A percentile compares a stretch with the other conserved stretches of the same genome.
Evolutionary conservation across 1,140 invertebrate species (phyloP).

Genomic region (Drosophila suzukii): DNA sequence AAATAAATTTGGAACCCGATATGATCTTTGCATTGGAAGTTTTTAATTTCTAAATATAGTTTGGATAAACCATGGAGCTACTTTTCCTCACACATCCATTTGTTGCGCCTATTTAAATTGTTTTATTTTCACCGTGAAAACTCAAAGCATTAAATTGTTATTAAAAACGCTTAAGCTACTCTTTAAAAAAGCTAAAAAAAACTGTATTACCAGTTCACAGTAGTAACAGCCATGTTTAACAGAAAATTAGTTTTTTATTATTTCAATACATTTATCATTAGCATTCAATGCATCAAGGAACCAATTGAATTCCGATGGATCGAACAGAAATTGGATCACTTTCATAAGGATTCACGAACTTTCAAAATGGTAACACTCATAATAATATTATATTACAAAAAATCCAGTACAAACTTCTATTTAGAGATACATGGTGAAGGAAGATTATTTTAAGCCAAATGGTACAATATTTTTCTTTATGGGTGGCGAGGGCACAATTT

Average conservation of each 20-base stretch:
- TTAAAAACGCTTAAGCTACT: neutral
- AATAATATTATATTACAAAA: neutral
- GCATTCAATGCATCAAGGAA: neutral
- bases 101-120: neutral
- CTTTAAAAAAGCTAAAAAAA: neutral
- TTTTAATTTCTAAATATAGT: neutral
- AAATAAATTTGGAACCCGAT: neutral
- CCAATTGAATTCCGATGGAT: constrained; percentile 37
- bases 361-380: constrained; percentile 86
- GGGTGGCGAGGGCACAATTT: constrained; percentile 88
- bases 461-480: constrained; percentile 90
- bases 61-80: neutral
- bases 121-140: neutral
- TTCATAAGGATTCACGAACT: constrained; percentile 87
- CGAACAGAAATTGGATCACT: constrained; percentile 87
- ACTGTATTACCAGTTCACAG: neutral
- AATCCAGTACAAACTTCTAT: neutral
- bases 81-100: neutral
- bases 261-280: neutral
- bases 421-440: constrained; percentile 58
- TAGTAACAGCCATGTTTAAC: neutral
- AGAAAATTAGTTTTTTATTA: neutral
- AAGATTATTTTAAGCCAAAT: constrained; percentile 59
- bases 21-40: neutral
- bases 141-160: neutral